Evolutionary conservation across 35 echinoderm and acorn worm genomes (phyloP).

Genomic region (Stichopus chloronotus): DNA sequence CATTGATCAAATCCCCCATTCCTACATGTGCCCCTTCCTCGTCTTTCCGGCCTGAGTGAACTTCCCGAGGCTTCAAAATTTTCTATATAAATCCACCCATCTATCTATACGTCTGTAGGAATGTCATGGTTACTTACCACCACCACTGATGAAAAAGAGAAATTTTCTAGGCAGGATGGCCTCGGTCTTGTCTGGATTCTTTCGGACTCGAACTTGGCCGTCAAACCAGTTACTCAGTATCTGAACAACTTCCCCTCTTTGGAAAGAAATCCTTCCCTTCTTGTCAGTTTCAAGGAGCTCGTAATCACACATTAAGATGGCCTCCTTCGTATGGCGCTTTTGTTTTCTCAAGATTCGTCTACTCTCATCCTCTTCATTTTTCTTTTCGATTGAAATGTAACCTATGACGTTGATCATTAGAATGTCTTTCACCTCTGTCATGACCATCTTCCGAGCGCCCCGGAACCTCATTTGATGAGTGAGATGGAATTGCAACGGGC

Average conservation of each 20-base stretch:
- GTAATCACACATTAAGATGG: constrained; percentile 28
- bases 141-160: constrained; percentile 47
- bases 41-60: no score
- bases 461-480: background rate
- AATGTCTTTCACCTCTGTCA: background rate
- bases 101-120: background rate
- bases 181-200: background rate
- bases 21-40: no score
- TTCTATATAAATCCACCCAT: no score
- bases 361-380: background rate
- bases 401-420: background rate
- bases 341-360: background rate
- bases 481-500: background rate
- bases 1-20: no score
- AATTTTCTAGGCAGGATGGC: constrained; percentile 27
- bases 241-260: constrained; percentile 46
- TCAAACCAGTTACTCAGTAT: constrained; percentile 44
- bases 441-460: background rate
- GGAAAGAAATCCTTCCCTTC: background rate
- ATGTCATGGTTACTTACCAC: constrained; percentile 2
- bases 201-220: constrained; percentile 37
- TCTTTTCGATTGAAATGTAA: background rate
- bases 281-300: background rate
- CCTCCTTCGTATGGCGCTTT: background rate
- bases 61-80: no score